Base-by-base conservation (phyloP, 2,888 invertebrate genomes). In the Chydorus sphaericus region DNA sequence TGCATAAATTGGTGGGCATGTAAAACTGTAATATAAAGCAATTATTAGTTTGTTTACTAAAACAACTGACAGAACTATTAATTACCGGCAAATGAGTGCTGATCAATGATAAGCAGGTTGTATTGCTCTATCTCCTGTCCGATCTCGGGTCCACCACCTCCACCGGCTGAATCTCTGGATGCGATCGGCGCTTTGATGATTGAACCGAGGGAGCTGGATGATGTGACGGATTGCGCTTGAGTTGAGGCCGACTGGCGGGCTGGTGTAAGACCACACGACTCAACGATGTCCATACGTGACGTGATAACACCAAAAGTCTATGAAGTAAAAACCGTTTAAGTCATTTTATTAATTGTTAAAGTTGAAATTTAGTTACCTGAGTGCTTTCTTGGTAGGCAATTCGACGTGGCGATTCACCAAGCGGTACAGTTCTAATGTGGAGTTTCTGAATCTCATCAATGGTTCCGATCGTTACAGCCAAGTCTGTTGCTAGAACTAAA, bases 361-460 rank as follows among this genome's bases (percentile, higher is more conserved):
- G n/a, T n/a, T n/a, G n/a, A n/a, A n/a, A n/a, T n/a, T n/a, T n/a
- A n/a, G n/a, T 59, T 64, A 79, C 81, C 75, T 88, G 87, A 14
- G 91, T 84, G 39, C 80, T 78, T 68, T 92, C 93, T 69, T 97
- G 97, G 69, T 97, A 92, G 0, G 94, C 87, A 66, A 98, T 94
- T 58, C 96, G 75, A 54, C 92, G 75, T 0, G 96, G 93, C 1
- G 92, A 89, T 73, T 98, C 98, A 1, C 90, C 89, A 1, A 99
- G 73, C 0, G 91, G 89, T 20, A 98, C 91, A 0, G 94, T 94
- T 56, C 97, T 75, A 63, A 97, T 97, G 70, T 97, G 97, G 18
- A 97, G 72, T 68, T 97, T 97, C 70, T 97, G 96, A 61, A 97
- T 97, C 71, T 97, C 96, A 70, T 97, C 97, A 63, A 97, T 96